Percentiles rank a stretch among this genome's conserved stretches.
Evolutionary conservation across 1,140 invertebrate genomes (phyloP).

Genomic region (Macrobrachium nipponense): DNA sequence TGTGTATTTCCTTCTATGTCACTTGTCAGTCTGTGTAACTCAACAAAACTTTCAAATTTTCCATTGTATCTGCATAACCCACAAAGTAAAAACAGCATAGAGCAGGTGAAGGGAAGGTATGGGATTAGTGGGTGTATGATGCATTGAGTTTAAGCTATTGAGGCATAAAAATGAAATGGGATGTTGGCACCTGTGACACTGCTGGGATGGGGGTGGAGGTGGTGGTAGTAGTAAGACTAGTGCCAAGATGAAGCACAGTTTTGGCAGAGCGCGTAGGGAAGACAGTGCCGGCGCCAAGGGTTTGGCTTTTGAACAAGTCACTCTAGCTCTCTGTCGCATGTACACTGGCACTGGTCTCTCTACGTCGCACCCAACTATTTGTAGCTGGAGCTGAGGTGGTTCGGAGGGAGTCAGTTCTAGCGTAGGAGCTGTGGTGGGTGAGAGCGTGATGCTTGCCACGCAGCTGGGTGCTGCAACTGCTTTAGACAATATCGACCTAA

Average conservation of each 20-base stretch:
- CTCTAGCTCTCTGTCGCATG: too few relatives aligned
- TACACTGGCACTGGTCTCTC: neutral
- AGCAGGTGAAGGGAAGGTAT: neutral
- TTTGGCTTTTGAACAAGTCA: neutral
- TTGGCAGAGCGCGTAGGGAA: slow-evolving; percentile 32
- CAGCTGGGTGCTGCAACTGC: slow-evolving; percentile 31
- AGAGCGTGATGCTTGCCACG: slow-evolving; percentile 44
- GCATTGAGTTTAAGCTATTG: neutral
- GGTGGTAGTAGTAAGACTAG: slow-evolving; percentile 22
- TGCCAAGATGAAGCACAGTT: slow-evolving; percentile 55
- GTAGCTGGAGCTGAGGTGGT: slow-evolving; percentile 1
- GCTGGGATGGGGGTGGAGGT: slow-evolving; percentile 33
- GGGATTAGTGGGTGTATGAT: neutral
- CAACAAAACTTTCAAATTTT: too few relatives aligned
- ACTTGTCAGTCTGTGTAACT: too few relatives aligned
- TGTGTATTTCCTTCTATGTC: too few relatives aligned
- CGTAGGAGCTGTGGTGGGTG: neutral
- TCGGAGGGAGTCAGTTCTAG: slow-evolving; percentile 6
- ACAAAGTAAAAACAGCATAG: too few relatives aligned
- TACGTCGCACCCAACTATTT: slow-evolving; percentile 45
- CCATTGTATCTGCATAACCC: too few relatives aligned
- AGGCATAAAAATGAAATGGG: neutral
- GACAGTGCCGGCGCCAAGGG: neutral
- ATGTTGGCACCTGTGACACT: neutral
- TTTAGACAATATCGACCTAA: neutral